These are phyloP conservation scores for Ianthella basta DNA, from an alignment of 37 sponge, comb jelly and placozoan genomes.

Conservation along the genomic window DNA sequence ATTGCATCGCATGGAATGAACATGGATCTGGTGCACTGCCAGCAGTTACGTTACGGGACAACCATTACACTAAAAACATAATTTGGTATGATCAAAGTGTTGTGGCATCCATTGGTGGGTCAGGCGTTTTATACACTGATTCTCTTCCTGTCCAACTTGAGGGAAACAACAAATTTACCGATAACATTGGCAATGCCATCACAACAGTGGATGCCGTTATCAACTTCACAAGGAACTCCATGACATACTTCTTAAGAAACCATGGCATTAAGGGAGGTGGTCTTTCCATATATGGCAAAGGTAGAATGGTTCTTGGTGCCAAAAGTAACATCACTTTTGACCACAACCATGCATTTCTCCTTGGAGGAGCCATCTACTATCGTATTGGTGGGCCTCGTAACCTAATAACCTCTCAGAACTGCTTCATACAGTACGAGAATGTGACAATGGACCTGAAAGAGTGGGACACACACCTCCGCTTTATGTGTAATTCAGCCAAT, in stretches of 20 bases:
- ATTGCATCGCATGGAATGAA: slow-evolving; percentile 12
- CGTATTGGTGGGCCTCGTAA: slow-evolving; percentile 12
- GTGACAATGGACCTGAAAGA: background rate
- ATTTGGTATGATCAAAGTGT: background rate
- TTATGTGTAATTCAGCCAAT: slow-evolving; percentile 5
- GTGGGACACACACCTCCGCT: background rate
- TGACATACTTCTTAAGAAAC: background rate
- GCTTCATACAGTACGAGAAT: slow-evolving; percentile 16
- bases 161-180: background rate
- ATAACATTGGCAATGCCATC: background rate
- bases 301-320: background rate
- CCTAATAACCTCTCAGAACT: slow-evolving; percentile 24
- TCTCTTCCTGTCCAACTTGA: background rate
- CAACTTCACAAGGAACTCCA: background rate
- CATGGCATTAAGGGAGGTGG: slow-evolving; percentile 19
- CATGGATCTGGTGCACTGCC: background rate
- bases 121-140: slow-evolving; percentile 12
- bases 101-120: background rate
- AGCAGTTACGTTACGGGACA: background rate
- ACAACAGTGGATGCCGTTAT: background rate
- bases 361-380: slow-evolving; percentile 19
- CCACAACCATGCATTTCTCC: slow-evolving; percentile 3
- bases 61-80: background rate
- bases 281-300: slow-evolving; percentile 4
- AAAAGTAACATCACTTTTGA: background rate